Conservation (phyloP, 92 coral and sea anemone genomes). For the Zoanthus solanderi region DNA sequence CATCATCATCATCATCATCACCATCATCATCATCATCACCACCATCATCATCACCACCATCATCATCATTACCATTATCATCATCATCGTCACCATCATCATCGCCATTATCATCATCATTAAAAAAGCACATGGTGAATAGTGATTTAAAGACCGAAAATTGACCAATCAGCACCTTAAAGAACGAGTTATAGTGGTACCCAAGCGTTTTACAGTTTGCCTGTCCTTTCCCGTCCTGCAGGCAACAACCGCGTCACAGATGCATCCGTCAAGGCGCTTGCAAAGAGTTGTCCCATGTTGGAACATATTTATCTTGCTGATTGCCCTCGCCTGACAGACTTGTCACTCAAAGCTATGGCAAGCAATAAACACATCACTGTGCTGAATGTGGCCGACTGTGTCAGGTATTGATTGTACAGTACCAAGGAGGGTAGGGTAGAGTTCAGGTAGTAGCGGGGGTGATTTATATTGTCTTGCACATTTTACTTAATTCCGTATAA, state of each 20-base stretch:
- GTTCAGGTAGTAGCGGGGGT: not conserved
- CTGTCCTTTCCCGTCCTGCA: constrained; percentile 16
- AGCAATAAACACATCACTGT: constrained; percentile 78
- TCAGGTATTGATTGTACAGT: constrained; percentile 63
- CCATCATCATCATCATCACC: too few species aligned
- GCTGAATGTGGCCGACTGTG: constrained; percentile 94
- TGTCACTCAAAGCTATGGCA: constrained; percentile 93
- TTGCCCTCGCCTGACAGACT: constrained; percentile 95
- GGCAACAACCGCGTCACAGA: constrained; percentile 98
- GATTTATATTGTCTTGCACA: too few species aligned
- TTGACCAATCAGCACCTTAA: not conserved
- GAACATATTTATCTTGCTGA: constrained; percentile 91
- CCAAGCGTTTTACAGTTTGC: too few species aligned
- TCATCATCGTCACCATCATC: too few species aligned
- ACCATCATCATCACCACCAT: too few species aligned
- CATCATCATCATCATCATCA: too few species aligned
- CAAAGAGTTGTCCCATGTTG: constrained; percentile 87
- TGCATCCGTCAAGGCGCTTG: constrained; percentile 88
- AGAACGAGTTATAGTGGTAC: not conserved
- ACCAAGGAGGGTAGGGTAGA: not conserved
- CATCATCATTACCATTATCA: too few species aligned
- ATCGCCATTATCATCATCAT: too few species aligned
- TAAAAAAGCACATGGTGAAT: too few species aligned
- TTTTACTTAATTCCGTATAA: too few species aligned
- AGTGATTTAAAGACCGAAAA: not conserved